A percentile compares a stretch with the other conserved stretches of the same genome.
Evolutionary conservation across 2,797 vertebrate species (phyloP).

Genomic region (Hemitrygon akajei): DNA sequence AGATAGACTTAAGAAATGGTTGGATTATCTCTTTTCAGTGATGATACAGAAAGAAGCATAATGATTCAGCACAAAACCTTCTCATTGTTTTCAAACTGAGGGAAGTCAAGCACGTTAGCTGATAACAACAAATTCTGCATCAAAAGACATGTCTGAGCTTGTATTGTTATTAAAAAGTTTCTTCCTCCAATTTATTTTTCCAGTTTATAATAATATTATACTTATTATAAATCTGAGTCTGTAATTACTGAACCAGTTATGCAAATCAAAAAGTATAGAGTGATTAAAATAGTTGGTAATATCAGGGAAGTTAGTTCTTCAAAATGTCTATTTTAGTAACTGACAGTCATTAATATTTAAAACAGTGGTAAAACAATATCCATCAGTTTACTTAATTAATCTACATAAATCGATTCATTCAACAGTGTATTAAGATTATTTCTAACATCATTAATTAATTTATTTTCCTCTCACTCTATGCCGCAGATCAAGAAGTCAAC

Average conservation of each 20-base stretch:
- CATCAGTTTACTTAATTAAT: not conserved
- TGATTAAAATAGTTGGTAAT: not conserved
- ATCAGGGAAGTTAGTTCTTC: not conserved
- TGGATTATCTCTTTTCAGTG: constrained; percentile 27
- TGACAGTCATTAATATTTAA: not conserved
- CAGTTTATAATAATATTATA: not conserved
- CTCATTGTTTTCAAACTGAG: not conserved
- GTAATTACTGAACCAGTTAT: not conserved
- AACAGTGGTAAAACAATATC: not conserved
- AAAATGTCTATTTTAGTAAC: not conserved
- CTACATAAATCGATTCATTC: not conserved
- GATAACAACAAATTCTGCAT: not conserved
- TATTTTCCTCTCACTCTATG: not conserved
- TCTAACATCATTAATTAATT: not conserved
- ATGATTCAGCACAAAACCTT: not conserved
- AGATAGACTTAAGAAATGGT: not conserved
- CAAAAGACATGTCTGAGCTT: not conserved
- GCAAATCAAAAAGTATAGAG: not conserved
- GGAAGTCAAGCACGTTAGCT: not conserved
- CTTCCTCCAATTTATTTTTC: not conserved
- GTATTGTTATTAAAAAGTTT: not conserved
- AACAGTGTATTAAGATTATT: not conserved
- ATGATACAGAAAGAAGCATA: not conserved
- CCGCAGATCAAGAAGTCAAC: not conserved
- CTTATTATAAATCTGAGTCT: not conserved